Base-by-base conservation (phyloP, 2,888 invertebrate genomes). In the Temnothorax ravouxi region DNA sequence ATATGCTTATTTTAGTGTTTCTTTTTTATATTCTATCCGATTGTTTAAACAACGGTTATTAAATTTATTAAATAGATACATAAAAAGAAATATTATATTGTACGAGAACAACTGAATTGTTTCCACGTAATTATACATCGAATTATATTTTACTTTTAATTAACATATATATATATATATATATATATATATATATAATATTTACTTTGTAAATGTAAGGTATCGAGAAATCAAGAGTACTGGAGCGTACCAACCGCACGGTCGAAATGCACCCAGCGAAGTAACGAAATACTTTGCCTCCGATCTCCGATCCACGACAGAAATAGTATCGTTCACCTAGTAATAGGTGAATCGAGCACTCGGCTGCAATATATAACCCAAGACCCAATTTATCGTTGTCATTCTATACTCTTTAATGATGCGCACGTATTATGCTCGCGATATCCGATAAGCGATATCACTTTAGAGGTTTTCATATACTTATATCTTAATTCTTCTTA, bases 291-390 rank as follows among this genome's bases (percentile, higher is more conserved):
- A 83, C 59, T 82, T 84, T 86, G 81, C 67, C 79, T 80, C 84
- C 89, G 64, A 89, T 88, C 83, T 80, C 84, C 89, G 64, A 89
- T 88, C 83, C 54, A 38, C 77, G 89, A 89, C 88, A 64, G 61
- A 89, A 89, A 89, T 89, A 89, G 88, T 80, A 88, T 76, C 86
- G 86, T 89, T 89, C 90, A 85, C 86, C 83, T 81, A 89, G 86
- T 88, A 80, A 67, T 47, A 81, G 52, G 83, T 21, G 82, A 89
- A 89, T 89, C 86, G 88, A 86, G 82, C 89, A 89, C 86, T 83
- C 84, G 86, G 64, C 41, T 81, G 80, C 80, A 86, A 89, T 88
- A 88, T 89, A 86, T 88, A 85, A 88, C 76, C 54, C 83, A 76
- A 84, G 85, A 72, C 79, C 79, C 47, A 80, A 80, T 80, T 80